These are phyloP conservation scores for Polydrusus tereticollis DNA, from an alignment of 2,888 invertebrate species.

Conservation along the genomic window DNA sequence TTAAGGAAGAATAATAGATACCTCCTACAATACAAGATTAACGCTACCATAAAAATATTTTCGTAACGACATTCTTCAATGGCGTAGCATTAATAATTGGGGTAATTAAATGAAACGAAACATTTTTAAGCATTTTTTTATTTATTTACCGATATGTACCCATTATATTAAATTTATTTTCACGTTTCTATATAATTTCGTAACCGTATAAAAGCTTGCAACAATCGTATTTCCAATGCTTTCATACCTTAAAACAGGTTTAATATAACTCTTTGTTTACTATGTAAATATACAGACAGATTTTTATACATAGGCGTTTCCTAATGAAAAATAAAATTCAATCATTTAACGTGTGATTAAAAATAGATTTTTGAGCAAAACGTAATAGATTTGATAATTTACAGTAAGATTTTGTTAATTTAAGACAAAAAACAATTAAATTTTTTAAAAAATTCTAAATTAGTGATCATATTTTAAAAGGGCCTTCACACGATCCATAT, in stretches of 20 bases:
- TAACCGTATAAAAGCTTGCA: constrained; percentile 44
- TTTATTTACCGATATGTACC: constrained; percentile 61
- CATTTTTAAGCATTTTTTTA: constrained; percentile 51
- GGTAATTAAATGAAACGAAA: constrained; percentile 23
- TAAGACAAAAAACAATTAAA: background rate
- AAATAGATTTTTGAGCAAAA: constrained; percentile 36
- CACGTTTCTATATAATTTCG: constrained; percentile 39
- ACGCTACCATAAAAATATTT: background rate
- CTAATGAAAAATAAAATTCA: constrained; percentile 28
- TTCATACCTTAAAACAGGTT: constrained; percentile 38
- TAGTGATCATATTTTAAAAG: too few relatives aligned
- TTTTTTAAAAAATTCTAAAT: background rate
- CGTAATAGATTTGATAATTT: constrained; percentile 11
- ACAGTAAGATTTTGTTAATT: background rate
- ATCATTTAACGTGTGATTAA: constrained; percentile 21
- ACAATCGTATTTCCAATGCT: constrained; percentile 37
- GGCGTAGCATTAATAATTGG: background rate
- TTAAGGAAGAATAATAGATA: background rate
- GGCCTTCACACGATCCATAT: too few relatives aligned
- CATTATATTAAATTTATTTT: constrained; percentile 57
- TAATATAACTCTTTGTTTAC: constrained; percentile 40
- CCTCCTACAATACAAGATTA: background rate
- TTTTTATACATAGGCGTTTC: constrained; percentile 39
- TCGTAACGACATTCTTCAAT: background rate
- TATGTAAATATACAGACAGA: constrained; percentile 44